Evolutionary conservation across 2,888 invertebrate species (phyloP).

Genomic region (Brenthis daphne): DNA sequence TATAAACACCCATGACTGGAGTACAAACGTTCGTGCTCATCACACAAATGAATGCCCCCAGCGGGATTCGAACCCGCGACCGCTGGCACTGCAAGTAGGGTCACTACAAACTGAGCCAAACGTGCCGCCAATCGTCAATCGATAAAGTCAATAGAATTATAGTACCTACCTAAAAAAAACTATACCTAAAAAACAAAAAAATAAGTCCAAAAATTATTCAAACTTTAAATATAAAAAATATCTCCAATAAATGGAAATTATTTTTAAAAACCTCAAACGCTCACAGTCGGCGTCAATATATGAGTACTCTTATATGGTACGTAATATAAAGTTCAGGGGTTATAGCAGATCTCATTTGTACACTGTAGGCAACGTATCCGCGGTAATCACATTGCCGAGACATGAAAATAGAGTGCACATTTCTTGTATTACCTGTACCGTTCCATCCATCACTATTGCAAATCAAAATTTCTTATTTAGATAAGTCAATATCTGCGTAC

Average conservation of each 20-base stretch:
- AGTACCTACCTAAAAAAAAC: no score
- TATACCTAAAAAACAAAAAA: no score
- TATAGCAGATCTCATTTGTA: slow-evolving; percentile 52
- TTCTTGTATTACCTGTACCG: slow-evolving; percentile 37
- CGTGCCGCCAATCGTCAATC: no score
- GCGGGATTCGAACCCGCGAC: no score
- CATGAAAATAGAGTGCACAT: slow-evolving; percentile 51
- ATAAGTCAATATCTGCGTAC: background rate
- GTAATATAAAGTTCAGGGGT: slow-evolving; percentile 40
- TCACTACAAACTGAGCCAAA: no score
- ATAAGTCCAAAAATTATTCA: no score
- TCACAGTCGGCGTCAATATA: slow-evolving; percentile 13
- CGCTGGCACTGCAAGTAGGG: no score
- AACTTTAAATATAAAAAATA: background rate
- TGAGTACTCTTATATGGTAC: slow-evolving; percentile 18
- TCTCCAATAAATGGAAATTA: slow-evolving; percentile 19
- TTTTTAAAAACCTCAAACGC: background rate
- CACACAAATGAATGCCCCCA: no score
- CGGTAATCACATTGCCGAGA: slow-evolving; percentile 53
- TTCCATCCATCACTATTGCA: slow-evolving; percentile 32
- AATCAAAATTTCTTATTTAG: slow-evolving; percentile 12
- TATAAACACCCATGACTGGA: no score
- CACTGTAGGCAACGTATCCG: slow-evolving; percentile 48
- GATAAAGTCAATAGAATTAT: no score
- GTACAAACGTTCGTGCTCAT: no score